phyloP scores from a whole-genome alignment of 2,797 vertebrate species.

The Podargus strigoides region DNA sequence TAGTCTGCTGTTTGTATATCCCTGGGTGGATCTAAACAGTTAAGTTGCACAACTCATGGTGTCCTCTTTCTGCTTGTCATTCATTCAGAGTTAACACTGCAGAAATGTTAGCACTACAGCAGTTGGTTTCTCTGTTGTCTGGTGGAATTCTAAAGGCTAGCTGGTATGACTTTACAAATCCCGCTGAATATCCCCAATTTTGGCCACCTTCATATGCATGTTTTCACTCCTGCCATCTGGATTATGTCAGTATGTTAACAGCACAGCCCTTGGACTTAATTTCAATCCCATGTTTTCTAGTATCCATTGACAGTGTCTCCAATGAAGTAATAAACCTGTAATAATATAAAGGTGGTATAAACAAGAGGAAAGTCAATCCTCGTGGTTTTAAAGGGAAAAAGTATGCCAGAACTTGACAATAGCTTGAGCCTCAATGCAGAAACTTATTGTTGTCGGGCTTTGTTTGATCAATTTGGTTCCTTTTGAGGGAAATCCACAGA shows the following conservation, averaged over 20 bases:
- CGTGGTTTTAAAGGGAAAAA: background rate
- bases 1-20: background rate
- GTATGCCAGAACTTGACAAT: background rate
- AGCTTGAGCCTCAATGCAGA: background rate
- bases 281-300: background rate
- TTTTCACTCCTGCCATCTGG: background rate
- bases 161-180: background rate
- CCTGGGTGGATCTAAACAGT: background rate
- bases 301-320: background rate
- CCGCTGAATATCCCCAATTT: background rate
- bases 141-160: background rate
- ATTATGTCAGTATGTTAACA: background rate
- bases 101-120: background rate
- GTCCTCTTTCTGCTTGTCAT: background rate
- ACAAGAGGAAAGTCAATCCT: background rate
- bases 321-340: background rate
- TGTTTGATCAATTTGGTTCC: background rate
- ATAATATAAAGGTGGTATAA: background rate
- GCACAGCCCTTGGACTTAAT: background rate
- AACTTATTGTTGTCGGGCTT: background rate
- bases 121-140: background rate
- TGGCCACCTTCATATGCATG: background rate
- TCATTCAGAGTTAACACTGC: background rate
- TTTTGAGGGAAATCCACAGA: background rate
- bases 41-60: background rate